These are phyloP conservation scores for Busseola fusca DNA, from an alignment of 2,888 invertebrate species.

Conservation along the genomic window DNA sequence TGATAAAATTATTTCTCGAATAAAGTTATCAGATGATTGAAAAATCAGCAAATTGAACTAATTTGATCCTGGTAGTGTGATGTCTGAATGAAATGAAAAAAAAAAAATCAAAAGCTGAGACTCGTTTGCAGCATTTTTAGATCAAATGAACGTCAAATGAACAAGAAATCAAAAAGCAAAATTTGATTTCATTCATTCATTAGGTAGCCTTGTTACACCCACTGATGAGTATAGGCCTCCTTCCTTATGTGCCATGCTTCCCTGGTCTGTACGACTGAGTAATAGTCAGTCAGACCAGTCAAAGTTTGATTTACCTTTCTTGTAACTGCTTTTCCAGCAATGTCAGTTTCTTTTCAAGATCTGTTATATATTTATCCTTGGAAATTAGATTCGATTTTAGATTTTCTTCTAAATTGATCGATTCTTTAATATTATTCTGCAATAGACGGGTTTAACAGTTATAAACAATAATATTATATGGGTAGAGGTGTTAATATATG, in stretches of 20 bases:
- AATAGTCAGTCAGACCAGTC: not conserved
- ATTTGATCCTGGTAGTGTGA: not conserved
- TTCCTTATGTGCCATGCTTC: not conserved
- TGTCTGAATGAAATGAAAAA: not conserved
- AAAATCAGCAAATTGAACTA: not conserved
- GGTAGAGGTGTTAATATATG: too few species aligned
- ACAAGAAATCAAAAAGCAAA: too few species aligned
- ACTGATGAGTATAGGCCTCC: not conserved
- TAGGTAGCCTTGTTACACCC: not conserved
- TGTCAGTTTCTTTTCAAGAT: constrained; percentile 73
- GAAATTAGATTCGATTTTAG: constrained; percentile 68
- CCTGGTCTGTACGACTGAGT: not conserved
- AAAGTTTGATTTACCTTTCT: constrained; percentile 68
- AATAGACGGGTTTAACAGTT: not conserved
- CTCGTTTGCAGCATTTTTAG: not conserved
- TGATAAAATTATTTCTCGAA: too few species aligned
- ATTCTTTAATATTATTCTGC: constrained; percentile 73
- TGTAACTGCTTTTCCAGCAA: constrained; percentile 72
- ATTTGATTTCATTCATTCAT: constrained; percentile 2
- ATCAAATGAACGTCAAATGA: not conserved
- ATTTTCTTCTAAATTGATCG: constrained; percentile 64
- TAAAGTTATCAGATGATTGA: too few species aligned
- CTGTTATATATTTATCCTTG: constrained; percentile 74
- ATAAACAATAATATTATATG: not conserved
- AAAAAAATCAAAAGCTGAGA: not conserved